Evolutionary conservation across 2,888 invertebrate genomes (phyloP).

Genomic region (Pemphredon lugubris): DNA sequence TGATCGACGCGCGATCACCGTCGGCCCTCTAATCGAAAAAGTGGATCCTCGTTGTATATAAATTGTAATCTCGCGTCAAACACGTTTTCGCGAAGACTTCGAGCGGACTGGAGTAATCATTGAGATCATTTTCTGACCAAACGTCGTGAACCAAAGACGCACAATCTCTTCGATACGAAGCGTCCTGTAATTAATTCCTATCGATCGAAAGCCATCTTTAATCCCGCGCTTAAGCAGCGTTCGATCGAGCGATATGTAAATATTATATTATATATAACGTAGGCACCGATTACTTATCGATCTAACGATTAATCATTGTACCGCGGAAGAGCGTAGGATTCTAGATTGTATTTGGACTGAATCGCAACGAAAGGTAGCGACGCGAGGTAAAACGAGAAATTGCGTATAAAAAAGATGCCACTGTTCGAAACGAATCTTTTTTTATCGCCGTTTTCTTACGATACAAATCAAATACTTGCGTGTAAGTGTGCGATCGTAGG

Average conservation of each 20-base stretch:
- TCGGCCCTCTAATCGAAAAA: not conserved
- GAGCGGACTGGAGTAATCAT: not conserved
- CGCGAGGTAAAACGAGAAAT: not conserved
- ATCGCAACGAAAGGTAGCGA: not conserved
- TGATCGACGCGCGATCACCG: not conserved
- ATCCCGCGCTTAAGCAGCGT: not conserved
- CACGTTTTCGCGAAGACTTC: not conserved
- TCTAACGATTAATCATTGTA: not conserved
- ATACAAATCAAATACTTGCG: not conserved
- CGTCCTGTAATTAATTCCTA: not conserved
- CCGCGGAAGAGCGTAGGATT: not conserved
- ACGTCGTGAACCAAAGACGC: conserved; percentile 25
- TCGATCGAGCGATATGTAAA: not conserved
- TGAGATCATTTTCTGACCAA: not conserved
- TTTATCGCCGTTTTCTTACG: too few relatives aligned
- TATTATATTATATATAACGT: not conserved
- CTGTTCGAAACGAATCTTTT: too few relatives aligned
- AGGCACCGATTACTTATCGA: not conserved
- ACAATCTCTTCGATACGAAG: conserved; percentile 13
- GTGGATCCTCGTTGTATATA: not conserved
- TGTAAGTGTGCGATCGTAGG: not conserved
- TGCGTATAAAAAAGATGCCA: not conserved
- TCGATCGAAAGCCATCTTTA: not conserved
- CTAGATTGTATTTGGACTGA: not conserved
- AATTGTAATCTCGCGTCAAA: conserved; percentile 3